Conservation (phyloP, 2,888 invertebrate genomes). For the Litoditis marina region DNA sequence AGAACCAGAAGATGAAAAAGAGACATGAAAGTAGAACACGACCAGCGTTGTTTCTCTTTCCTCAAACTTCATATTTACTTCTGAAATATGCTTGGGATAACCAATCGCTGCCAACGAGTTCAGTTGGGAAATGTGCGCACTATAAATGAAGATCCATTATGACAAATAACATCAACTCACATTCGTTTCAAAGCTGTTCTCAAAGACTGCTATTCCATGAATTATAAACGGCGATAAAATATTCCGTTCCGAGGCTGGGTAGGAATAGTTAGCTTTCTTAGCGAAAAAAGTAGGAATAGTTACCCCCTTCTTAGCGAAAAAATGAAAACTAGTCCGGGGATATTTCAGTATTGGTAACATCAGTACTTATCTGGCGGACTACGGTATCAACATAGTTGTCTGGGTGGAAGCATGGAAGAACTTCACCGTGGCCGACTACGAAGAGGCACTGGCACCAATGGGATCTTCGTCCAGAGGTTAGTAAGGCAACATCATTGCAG, state of each 20-base stretch:
- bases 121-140: too few relatives aligned
- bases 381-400: background rate
- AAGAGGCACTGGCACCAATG: background rate
- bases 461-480: background rate
- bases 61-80: background rate
- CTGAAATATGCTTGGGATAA: too few relatives aligned
- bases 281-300: background rate
- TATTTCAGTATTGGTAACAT: conserved; percentile 10
- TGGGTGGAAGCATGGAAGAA: background rate
- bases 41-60: background rate
- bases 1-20: background rate
- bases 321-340: background rate
- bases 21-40: background rate
- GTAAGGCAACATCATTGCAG: background rate
- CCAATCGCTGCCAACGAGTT: too few relatives aligned
- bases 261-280: too few relatives aligned
- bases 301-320: background rate
- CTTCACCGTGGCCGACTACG: background rate
- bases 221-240: too few relatives aligned
- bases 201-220: too few relatives aligned
- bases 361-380: conserved; percentile 3
- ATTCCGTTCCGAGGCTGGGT: too few relatives aligned
- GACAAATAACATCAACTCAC: too few relatives aligned
- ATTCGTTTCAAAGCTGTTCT: too few relatives aligned
- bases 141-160: too few relatives aligned